Evolutionary conservation across 2,888 invertebrate genomes (phyloP), one percentile per base, ranked within the genome.

Genomic region (Matsumyia berberina): DNA sequence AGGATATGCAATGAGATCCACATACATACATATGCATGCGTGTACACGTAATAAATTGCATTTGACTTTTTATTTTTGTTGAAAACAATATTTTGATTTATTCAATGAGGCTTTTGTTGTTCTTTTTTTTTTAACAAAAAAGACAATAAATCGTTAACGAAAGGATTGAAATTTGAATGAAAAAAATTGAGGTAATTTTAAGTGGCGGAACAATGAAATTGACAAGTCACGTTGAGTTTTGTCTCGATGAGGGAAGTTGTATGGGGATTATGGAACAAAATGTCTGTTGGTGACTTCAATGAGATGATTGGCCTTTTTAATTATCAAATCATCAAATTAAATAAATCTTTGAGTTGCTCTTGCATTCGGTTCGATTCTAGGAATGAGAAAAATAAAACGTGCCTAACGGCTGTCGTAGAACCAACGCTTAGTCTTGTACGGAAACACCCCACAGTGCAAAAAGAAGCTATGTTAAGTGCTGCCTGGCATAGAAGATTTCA

Each of bases 101-200:
- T 39, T 35, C n/a, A n/a, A n/a, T 55, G 12, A 8, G 12, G 8
- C 8, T 24, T 35, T 42, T 29, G 15, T 58, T 39, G 24, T 39
- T n/a, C n/a, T 58, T 39, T 39, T 19, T 17, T 33, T 15, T 1
- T 8, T n/a, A n/a, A n/a, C n/a, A n/a, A n/a, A 12, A 46, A 29
- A 29, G n/a, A 24, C 19, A 60, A 42, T 15, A 6, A 60, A 60
- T 60, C 15, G 9, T 0, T 3, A 33, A 17, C 33, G 46, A 12
- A 60, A 37, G 24, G 70, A 42, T 72, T 60, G 58, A 8, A 24
- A 37, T 33, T 37, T 29, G 11, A 49, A 51, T 58, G n/a, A n/a
- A n/a, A 37, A 5, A 29, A 51, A 29, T 60, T 11, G 11, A 39
- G 49, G 58, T 46, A 24, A 60, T 11, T 70, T 46, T 4, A 49